These are phyloP conservation scores for Hypselothyrea guttata DNA, from an alignment of 2,888 invertebrate species.

Conservation along the genomic window DNA sequence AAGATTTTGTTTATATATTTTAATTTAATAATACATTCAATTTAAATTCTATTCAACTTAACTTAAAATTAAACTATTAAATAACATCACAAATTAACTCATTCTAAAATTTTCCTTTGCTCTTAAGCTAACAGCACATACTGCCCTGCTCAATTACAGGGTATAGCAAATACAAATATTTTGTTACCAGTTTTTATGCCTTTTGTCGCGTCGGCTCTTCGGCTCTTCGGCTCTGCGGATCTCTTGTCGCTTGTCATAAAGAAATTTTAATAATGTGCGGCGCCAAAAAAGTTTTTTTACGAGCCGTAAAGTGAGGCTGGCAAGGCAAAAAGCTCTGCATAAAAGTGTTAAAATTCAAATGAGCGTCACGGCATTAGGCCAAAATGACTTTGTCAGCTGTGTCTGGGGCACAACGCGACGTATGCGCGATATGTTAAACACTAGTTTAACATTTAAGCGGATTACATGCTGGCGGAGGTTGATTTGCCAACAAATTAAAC, in stretches of 20 bases:
- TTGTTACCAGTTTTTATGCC: conserved; percentile 76
- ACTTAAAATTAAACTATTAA: too few species aligned
- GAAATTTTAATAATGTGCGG: conserved; percentile 78
- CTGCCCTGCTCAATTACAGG: conserved; percentile 8
- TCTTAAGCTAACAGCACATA: neutral
- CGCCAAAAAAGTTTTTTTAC: conserved; percentile 75
- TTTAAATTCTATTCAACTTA: too few species aligned
- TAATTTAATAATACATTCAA: too few species aligned
- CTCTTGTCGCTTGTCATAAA: conserved; percentile 69
- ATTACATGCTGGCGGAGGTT: conserved; percentile 23
- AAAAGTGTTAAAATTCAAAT: conserved; percentile 77
- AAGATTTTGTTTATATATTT: neutral
- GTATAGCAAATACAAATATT: conserved; percentile 61
- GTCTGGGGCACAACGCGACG: conserved; percentile 56
- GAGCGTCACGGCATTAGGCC: conserved; percentile 45
- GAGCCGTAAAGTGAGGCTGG: conserved; percentile 49
- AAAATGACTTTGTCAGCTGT: conserved; percentile 51
- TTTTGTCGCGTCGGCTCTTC: conserved; percentile 69
- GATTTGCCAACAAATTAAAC: neutral
- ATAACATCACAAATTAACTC: too few species aligned
- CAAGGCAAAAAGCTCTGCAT: conserved; percentile 33
- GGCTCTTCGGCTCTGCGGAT: conserved; percentile 41
- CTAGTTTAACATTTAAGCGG: conserved; percentile 45
- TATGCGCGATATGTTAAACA: conserved; percentile 47
- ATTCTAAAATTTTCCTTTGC: neutral